Base-by-base conservation (phyloP, 30 jellyfish, hydroid and myxozoan genomes). In the Hydractinia symbiolongicarpus region DNA sequence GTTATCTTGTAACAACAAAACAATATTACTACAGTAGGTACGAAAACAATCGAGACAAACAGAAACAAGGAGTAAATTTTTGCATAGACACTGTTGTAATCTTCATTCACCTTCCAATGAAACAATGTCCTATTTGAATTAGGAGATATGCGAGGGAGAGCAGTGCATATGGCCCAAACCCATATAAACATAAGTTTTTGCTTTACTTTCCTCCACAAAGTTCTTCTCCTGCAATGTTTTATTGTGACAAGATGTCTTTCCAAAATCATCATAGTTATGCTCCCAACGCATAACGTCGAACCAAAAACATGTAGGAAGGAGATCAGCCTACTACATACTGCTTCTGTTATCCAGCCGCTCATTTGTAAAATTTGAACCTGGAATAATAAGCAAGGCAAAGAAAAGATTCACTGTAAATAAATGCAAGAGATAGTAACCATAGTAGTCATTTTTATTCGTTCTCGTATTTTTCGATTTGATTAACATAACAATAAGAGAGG, bases 361-460 rank as follows among this genome's bases (percentile, higher is more conserved):
- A 7, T 13, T 64, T 64, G 19, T 9, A 51, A 64, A 64, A 13
- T 1, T 62, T 64, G 74, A 44, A 64, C 19, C 19, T n/a, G 74
- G 74, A n/a, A 64, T 64, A 64, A 64, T 13, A 44, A 64, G 52
- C 19, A 64, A 64, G 19, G 74, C 74, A 13, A 4, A 1, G 4
- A 64, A n/a, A 7, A n/a, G 52, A 64, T 64, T 64, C 8, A 51
- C 16, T 51, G 40, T 4, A 64, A 64, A 64, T 13, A 64, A 64
- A 7, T 64, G 74, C 74, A 64, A 6, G 52, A 64, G 17, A 51
- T 64, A 64, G 40, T 64, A 64, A 13, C 74, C 74, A 64, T 64
- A 13, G 2, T 64, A 64, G 40, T 64, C 74, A 6, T 7, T 13
- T 64, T 64, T 64, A 51, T 8, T 64, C 40, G 74, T 64, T 64